Percentiles rank a stretch among this genome's conserved stretches.
Conservation (phyloP, 2,797 vertebrate species). For the Tangara arthus region DNA sequence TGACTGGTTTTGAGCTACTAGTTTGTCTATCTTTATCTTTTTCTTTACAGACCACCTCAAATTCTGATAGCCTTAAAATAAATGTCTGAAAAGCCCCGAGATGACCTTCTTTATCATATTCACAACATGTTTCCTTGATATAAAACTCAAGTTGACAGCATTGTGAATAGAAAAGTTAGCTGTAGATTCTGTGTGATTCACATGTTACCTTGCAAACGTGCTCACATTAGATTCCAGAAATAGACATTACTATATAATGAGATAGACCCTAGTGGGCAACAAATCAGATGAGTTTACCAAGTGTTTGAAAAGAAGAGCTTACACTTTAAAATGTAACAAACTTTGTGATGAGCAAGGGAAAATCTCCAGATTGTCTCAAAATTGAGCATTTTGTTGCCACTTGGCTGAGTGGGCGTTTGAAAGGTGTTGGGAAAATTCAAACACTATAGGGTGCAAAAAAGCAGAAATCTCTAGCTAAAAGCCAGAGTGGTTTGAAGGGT, state of each 20-base stretch:
- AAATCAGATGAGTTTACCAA: conserved; percentile 16
- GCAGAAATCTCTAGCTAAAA: neutral
- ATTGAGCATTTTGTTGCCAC: conserved; percentile 43
- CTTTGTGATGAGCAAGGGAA: conserved; percentile 36
- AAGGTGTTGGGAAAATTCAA: neutral
- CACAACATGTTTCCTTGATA: neutral
- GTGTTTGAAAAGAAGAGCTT: neutral
- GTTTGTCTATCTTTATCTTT: neutral
- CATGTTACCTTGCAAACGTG: conserved; percentile 32
- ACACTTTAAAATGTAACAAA: conserved; percentile 12
- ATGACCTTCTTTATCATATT: conserved; percentile 10
- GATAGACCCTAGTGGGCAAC: conserved; percentile 2
- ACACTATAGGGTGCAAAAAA: neutral
- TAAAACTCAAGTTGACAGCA: conserved; percentile 33
- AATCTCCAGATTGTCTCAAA: conserved; percentile 57
- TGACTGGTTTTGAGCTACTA: neutral
- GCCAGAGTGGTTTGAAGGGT: neutral
- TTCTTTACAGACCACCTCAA: neutral
- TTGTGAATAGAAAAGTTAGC: conserved; percentile 3
- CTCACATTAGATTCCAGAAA: conserved; percentile 17
- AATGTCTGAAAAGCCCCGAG: neutral
- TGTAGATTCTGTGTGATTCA: neutral
- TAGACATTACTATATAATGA: conserved; percentile 2
- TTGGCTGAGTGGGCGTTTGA: conserved; percentile 22
- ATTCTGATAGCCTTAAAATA: conserved; percentile 35